Conservation (phyloP, 2,888 invertebrate genomes). For the Iphiclides podalirius region DNA sequence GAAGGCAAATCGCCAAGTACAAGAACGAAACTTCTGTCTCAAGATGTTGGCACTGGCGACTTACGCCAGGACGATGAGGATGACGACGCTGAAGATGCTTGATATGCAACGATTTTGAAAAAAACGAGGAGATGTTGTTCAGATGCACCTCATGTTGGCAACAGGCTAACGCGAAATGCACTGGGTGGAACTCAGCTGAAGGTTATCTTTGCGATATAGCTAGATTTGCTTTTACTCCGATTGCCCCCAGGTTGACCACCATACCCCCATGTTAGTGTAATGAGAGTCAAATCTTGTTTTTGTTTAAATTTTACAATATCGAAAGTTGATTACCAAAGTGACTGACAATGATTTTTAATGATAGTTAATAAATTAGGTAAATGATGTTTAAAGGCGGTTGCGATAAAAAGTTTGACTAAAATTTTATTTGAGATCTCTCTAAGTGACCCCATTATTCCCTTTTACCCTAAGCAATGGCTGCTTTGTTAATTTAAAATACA, state of each 20-base stretch:
- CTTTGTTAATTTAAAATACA: too few species aligned
- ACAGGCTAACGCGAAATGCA: constrained; percentile 29
- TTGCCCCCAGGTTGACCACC: constrained; percentile 33
- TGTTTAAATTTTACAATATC: constrained; percentile 34
- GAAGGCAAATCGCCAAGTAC: constrained; percentile 32
- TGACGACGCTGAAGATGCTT: constrained; percentile 23
- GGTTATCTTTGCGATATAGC: constrained; percentile 27
- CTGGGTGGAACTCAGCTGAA: constrained; percentile 23
- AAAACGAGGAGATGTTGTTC: constrained; percentile 29
- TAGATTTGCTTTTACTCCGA: constrained; percentile 32
- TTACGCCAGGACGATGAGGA: constrained; percentile 4
- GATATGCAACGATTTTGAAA: constrained; percentile 25
- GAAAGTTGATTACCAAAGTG: constrained; percentile 30
- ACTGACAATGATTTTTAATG: constrained; percentile 30
- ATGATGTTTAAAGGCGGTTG: constrained; percentile 25
- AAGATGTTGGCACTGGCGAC: constrained; percentile 26
- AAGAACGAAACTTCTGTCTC: constrained; percentile 31
- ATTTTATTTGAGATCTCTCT: constrained; percentile 28
- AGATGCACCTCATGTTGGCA: constrained; percentile 29
- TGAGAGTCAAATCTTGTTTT: constrained; percentile 32
- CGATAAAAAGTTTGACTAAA: constrained; percentile 28
- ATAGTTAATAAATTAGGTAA: constrained; percentile 23
- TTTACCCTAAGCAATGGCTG: constrained; percentile 24
- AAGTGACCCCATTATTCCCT: constrained; percentile 30
- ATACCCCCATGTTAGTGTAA: constrained; percentile 32